Conservation (phyloP, 2,113 vertebrate genomes). For the Cyanistes caeruleus region DNA sequence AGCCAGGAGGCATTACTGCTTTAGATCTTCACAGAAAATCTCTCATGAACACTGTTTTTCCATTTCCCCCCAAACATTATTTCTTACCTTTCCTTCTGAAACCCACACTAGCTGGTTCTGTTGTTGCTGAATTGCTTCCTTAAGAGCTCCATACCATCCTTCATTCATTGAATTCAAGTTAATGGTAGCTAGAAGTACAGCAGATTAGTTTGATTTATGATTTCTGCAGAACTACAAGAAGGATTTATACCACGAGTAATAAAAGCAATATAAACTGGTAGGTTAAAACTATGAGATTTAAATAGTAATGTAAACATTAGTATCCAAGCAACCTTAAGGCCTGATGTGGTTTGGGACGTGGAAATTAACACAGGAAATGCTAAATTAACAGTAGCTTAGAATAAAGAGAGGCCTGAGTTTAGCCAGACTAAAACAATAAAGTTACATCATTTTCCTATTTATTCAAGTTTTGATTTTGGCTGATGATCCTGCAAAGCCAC, state of each 20-base stretch:
- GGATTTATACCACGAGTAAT: neutral
- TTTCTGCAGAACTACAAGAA: neutral
- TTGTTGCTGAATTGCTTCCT: constrained; percentile 94
- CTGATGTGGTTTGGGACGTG: neutral
- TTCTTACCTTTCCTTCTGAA: constrained; percentile 96
- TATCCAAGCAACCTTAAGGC: neutral
- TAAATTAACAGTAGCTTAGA: neutral
- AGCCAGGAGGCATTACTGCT: neutral
- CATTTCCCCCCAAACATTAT: neutral
- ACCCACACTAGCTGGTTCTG: constrained; percentile 99
- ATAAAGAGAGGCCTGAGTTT: neutral
- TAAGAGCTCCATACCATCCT: constrained; percentile 96
- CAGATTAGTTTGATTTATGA: neutral
- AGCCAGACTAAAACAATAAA: neutral
- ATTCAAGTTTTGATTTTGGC: neutral
- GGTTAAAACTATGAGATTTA: neutral
- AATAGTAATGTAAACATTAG: neutral
- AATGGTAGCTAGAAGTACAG: constrained; percentile 88
- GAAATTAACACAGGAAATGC: neutral
- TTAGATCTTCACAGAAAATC: neutral
- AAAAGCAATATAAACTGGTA: neutral
- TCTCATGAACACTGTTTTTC: neutral
- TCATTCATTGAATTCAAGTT: constrained; percentile 99
- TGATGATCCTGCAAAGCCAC: neutral
- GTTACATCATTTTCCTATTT: neutral